Evolutionary conservation across 2,797 vertebrate species (phyloP).

Genomic region (Jordanella pulchra): DNA sequence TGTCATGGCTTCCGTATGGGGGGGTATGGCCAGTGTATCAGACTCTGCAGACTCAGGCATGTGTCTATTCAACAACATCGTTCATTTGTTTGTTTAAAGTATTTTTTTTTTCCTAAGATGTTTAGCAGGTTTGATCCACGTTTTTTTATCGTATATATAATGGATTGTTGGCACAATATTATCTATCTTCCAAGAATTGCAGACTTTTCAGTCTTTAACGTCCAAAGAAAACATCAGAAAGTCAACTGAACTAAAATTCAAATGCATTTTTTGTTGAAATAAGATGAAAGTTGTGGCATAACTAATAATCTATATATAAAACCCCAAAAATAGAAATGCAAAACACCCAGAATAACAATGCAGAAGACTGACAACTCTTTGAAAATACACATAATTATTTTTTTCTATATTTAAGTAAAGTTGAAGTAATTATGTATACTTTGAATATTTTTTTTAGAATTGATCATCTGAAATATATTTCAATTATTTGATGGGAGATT

Average conservation of each 20-base stretch:
- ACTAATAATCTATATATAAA: too few species aligned
- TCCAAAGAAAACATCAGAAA: background rate
- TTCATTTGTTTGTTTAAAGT: background rate
- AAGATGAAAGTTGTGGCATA: background rate
- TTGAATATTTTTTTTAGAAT: too few species aligned
- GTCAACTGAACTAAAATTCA: background rate
- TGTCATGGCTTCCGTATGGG: background rate
- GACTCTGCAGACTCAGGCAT: background rate
- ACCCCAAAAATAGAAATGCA: too few species aligned
- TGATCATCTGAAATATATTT: too few species aligned
- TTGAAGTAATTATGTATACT: too few species aligned
- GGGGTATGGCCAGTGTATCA: rapidly evolving
- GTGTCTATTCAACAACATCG: background rate
- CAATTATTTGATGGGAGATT: too few species aligned
- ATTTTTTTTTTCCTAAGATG: background rate
- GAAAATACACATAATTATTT: too few species aligned
- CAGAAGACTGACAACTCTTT: too few species aligned
- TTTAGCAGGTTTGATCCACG: background rate
- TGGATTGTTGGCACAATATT: too few species aligned
- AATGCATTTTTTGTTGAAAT: background rate
- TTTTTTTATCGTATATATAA: too few species aligned
- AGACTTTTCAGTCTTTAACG: background rate
- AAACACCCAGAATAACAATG: too few species aligned
- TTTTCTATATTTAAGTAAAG: too few species aligned
- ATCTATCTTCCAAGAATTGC: background rate